Evolutionary conservation across 2,888 invertebrate species (phyloP), one percentile per base, ranked within the genome.

Genomic region (Chloromyia formosa): DNA sequence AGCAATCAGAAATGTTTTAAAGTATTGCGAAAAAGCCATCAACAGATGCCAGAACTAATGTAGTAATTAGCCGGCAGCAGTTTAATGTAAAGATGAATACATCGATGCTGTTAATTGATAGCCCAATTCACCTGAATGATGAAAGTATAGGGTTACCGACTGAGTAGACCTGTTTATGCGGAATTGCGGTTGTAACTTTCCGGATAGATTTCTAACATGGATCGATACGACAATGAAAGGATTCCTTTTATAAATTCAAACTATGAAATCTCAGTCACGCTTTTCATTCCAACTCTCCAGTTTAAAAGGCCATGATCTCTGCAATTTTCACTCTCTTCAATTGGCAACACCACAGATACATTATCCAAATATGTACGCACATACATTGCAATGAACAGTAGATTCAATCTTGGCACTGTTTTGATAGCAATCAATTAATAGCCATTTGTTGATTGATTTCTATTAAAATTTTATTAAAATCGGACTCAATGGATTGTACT

Each of bases 381-480:
- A 49, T 49, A 60, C 23, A 23, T 60, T 23, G 2, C n/a, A 20
- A 23, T 60, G 20, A 62, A 12, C 27, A 60, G 4, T 60, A 60
- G 40, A 62, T 62, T 12, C 62, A 23, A 62, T 62, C 62, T 16
- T 16, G 14, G 40, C 62, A 35, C 23, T 62, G 40, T 62, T 62
- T 60, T 62, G 62, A 62, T 62, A 62, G 27, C 27, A n/a, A 62
- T 62, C 62, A 62, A 62, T 62, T 40, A 62, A 62, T 62, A 16
- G 62, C 62, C 40, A 62, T 9, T 40, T 27, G 62, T 16, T 62
- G 62, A 62, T 62, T 62, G 62, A 62, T 62, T 62, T 62, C 62
- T 62, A 62, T 62, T 62, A 62, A 62, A 40, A 62, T 40, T 40
- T 62, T 62, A 62, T 62, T 62, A 23, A 40, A 62, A 62, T 62